phyloP scores from a whole-genome alignment of 2,888 invertebrate species.

The Coelogynopora nodosa region DNA sequence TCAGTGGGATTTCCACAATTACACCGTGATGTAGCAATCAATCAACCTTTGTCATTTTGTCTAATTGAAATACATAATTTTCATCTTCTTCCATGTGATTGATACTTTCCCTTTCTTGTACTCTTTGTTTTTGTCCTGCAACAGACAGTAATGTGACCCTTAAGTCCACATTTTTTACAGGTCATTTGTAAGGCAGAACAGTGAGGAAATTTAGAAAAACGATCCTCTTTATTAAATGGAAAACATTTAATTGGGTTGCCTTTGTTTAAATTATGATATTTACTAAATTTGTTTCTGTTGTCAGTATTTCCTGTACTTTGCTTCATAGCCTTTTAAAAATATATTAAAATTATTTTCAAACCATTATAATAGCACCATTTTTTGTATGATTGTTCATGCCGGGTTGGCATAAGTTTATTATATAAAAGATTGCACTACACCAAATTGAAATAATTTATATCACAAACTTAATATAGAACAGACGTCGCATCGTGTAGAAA shows the following conservation, averaged over 20 bases:
- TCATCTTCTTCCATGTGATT: slow-evolving; percentile 17
- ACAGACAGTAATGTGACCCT: slow-evolving; percentile 18
- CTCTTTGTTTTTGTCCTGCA: slow-evolving; percentile 25
- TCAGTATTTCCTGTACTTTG: not conserved
- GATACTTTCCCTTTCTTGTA: not conserved
- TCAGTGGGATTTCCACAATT: not conserved
- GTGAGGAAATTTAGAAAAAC: not conserved
- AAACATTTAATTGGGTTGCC: not conserved
- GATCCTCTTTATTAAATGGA: not conserved
- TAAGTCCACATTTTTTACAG: slow-evolving; percentile 25
- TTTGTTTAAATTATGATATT: not conserved
- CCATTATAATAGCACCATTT: too few species aligned
- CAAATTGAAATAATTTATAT: too few species aligned
- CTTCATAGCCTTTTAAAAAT: not conserved
- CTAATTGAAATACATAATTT: not conserved
- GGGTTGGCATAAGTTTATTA: too few species aligned
- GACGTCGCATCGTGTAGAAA: too few species aligned
- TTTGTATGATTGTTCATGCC: too few species aligned
- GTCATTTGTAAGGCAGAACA: slow-evolving; percentile 23
- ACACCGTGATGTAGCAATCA: not conserved
- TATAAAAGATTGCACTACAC: too few species aligned
- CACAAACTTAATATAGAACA: too few species aligned
- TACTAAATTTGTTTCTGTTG: not conserved
- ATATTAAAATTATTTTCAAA: too few species aligned
- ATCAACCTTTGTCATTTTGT: not conserved